Base-by-base conservation (phyloP, 2,113 vertebrate genomes). In the Clarias batrachus region DNA sequence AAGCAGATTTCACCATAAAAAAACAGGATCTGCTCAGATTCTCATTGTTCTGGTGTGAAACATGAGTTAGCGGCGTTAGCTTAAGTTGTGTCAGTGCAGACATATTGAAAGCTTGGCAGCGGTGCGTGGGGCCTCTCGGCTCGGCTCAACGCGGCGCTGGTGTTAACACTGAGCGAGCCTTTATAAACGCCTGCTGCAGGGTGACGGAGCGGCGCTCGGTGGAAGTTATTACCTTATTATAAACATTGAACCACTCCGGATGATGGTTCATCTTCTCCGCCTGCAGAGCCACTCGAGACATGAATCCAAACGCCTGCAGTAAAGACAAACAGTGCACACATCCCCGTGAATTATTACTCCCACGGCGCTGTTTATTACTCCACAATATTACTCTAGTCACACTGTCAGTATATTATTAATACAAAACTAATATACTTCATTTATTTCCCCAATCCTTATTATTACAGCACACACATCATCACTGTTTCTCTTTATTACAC, bases 211-310 rank as follows among this genome's bases (percentile, higher is more conserved):
- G 25, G 37, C 54, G 54, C 33, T 74, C 86, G 27, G 59, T 83
- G 48, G 52, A 80, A 65, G 78, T 68, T 48, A 66, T 82, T 96
- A 96, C 96, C 96, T 97, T 97, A 93, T 94, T 96, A 93, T 97
- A 97, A 85, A 96, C 95, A 81, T 97, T 97, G 91, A 96, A 96
- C 96, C 96, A 97, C 87, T 97, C 96, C 0, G 96, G 96, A 91
- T 97, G 96, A 89, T 97, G 96, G 94, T 97, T 96, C 95, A 97
- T 96, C 94, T 96, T 97, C 94, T 97, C 96, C 27, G 96, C 95
- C 89, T 97, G 96, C 0, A 97, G 90, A 86, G 96, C 96, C 82
- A 97, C 95, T 12, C 96, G 94, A 4, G 96, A 96, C 96, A 97
- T 97, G 91, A 97, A 97, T 87, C 96, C 96, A 27, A 97, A 97